Percentiles rank a stretch among this genome's conserved stretches.
Conservation (phyloP, 2,797 vertebrate species). For the Perodicticus potto region DNA sequence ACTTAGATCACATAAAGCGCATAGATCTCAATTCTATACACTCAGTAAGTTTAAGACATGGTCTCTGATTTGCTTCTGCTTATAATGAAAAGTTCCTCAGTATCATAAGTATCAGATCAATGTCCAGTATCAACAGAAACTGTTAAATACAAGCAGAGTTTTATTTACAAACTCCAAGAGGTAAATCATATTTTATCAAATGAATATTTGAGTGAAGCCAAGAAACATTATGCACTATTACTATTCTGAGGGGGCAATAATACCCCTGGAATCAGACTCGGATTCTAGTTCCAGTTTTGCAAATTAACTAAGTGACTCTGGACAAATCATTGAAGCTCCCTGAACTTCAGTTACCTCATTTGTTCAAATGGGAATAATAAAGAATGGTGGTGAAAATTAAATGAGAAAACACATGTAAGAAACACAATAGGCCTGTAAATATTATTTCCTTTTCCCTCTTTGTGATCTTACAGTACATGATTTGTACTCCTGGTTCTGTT, state of each 20-base stretch:
- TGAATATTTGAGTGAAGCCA: slow-evolving; percentile 49
- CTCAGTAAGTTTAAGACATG: background rate
- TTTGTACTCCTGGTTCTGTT: slow-evolving; percentile 33
- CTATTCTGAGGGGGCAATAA: background rate
- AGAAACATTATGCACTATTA: slow-evolving; percentile 55
- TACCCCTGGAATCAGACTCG: background rate
- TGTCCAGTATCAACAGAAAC: slow-evolving; percentile 40
- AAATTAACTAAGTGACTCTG: slow-evolving; percentile 45
- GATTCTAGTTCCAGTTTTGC: slow-evolving; percentile 38
- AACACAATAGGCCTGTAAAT: slow-evolving; percentile 44
- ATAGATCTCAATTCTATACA: slow-evolving; percentile 38
- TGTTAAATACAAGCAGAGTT: slow-evolving; percentile 24
- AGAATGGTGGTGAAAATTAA: slow-evolving; percentile 6
- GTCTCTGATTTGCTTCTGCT: slow-evolving; percentile 44
- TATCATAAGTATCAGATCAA: background rate
- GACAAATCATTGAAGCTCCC: background rate
- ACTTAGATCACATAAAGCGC: background rate
- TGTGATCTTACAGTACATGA: background rate
- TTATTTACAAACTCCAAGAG: slow-evolving; percentile 58
- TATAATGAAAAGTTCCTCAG: slow-evolving; percentile 57
- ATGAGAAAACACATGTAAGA: slow-evolving; percentile 5
- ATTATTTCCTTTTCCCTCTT: slow-evolving; percentile 15
- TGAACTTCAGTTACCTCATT: slow-evolving; percentile 34
- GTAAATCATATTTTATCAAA: slow-evolving; percentile 67
- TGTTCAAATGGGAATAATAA: slow-evolving; percentile 23